These are phyloP conservation scores for Romanogobio albipinnatus DNA, from an alignment of 2,113 vertebrate genomes.

Conservation along the genomic window DNA sequence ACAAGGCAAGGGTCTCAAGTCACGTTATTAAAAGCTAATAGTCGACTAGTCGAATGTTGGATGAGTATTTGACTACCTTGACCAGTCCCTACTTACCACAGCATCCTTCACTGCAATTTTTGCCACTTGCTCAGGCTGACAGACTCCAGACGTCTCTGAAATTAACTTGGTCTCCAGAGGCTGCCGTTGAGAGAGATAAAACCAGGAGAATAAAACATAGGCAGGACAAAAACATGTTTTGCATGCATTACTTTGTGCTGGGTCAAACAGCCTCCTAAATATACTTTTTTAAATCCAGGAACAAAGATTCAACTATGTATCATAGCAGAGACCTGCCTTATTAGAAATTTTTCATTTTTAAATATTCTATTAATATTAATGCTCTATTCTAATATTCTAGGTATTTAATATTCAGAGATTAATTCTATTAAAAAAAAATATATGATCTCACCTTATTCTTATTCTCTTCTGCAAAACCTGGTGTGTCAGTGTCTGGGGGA, in stretches of 20 bases:
- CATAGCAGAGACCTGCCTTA: not conserved
- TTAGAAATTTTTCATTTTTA: not conserved
- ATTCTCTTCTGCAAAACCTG: slow-evolving; percentile 89
- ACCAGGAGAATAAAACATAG: not conserved
- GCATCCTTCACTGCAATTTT: slow-evolving; percentile 92
- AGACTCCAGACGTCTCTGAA: slow-evolving; percentile 91
- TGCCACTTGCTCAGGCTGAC: slow-evolving; percentile 93
- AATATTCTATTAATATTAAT: slow-evolving; percentile 20
- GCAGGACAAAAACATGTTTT: not conserved
- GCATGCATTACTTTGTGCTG: not conserved
- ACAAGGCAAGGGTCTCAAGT: not conserved
- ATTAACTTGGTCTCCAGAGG: slow-evolving; percentile 94
- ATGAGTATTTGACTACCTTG: not conserved
- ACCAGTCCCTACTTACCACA: slow-evolving; percentile 79
- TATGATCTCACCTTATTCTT: slow-evolving; percentile 84
- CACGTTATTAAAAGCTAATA: not conserved
- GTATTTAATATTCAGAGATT: not conserved
- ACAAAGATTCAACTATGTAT: not conserved
- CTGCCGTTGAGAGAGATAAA: slow-evolving; percentile 65
- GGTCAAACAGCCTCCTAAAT: not conserved
- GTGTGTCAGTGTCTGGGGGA: slow-evolving; percentile 97
- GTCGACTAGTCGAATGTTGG: not conserved
- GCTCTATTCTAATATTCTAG: not conserved
- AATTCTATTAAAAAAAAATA: not conserved
- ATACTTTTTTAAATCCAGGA: not conserved